Evolutionary conservation across 2,888 invertebrate genomes (phyloP).

Genomic region (Cancer borealis): DNA sequence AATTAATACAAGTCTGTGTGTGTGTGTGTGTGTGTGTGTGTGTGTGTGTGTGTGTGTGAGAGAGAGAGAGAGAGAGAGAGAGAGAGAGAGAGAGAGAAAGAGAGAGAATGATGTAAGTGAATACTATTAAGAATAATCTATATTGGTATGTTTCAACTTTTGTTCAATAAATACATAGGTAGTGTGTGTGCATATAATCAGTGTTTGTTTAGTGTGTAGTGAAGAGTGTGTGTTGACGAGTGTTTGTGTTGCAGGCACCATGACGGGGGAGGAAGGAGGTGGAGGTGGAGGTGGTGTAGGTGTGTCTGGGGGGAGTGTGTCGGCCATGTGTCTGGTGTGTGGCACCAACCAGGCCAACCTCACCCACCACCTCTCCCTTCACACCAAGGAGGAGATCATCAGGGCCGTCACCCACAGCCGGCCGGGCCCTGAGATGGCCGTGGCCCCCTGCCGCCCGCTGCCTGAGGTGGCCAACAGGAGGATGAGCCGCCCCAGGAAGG

Average conservation of each 20-base stretch:
- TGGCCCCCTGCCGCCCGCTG: constrained; percentile 41
- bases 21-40: too few species aligned
- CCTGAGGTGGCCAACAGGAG: background rate
- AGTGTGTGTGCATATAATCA: background rate
- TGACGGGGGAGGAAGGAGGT: constrained; percentile 50
- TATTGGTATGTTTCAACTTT: background rate
- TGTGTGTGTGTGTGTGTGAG: too few species aligned
- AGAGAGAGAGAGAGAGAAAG: too few species aligned
- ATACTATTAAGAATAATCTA: too few species aligned
- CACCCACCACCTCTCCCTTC: constrained; percentile 68
- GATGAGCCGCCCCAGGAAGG: constrained; percentile 43
- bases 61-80: too few species aligned
- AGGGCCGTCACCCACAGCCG: constrained; percentile 67
- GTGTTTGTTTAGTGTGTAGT: background rate
- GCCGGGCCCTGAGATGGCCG: constrained; percentile 57
- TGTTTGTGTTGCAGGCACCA: background rate
- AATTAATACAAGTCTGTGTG: too few species aligned
- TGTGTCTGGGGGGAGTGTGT: constrained; percentile 41
- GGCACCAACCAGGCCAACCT: constrained; percentile 69
- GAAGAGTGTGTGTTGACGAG: background rate
- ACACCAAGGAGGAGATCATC: constrained; percentile 76
- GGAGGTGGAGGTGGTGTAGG: constrained; percentile 53
- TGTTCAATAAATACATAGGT: background rate
- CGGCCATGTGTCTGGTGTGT: constrained; percentile 74
- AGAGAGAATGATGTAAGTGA: too few species aligned